These are phyloP conservation scores for Gallinago solitaria DNA, from an alignment of 2,797 vertebrate species.

Conservation along the genomic window DNA sequence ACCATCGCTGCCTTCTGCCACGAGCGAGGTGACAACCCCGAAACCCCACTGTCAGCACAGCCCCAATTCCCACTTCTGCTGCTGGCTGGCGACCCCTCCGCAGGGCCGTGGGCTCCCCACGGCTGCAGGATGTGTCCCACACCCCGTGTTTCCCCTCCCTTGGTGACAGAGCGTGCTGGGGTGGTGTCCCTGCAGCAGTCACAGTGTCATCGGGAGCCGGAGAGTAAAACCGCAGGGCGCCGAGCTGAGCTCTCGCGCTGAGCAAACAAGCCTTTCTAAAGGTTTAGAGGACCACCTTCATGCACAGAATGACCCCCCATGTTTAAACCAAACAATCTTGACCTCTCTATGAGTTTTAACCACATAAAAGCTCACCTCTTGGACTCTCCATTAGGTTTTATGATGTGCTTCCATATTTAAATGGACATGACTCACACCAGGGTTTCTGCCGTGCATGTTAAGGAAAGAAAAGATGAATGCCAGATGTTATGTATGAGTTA, in stretches of 20 bases:
- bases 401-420: slow-evolving; percentile 71
- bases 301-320: slow-evolving; percentile 62
- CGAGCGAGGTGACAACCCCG: not conserved
- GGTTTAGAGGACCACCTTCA: slow-evolving; percentile 60
- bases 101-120: accelerated
- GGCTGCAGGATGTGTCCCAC: accelerated
- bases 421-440: slow-evolving; percentile 66
- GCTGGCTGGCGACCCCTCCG: not conserved
- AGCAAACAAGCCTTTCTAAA: slow-evolving; percentile 22
- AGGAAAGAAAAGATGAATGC: slow-evolving; percentile 60
- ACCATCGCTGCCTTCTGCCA: accelerated
- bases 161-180: not conserved
- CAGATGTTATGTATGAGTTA: slow-evolving; percentile 51
- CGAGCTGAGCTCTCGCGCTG: not conserved
- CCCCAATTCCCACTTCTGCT: not conserved
- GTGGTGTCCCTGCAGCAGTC: not conserved
- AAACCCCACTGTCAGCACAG: accelerated
- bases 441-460: not conserved
- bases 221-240: not conserved
- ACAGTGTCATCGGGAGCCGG: not conserved
- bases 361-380: slow-evolving; percentile 83
- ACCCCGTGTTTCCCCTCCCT: accelerated
- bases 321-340: slow-evolving; percentile 74
- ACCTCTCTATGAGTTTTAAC: slow-evolving; percentile 78
- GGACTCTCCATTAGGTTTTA: slow-evolving; percentile 65